Evolutionary conservation across 2,888 invertebrate genomes (phyloP), one percentile per base, ranked within the genome.

Genomic region (Gymnosoma rotundatum): DNA sequence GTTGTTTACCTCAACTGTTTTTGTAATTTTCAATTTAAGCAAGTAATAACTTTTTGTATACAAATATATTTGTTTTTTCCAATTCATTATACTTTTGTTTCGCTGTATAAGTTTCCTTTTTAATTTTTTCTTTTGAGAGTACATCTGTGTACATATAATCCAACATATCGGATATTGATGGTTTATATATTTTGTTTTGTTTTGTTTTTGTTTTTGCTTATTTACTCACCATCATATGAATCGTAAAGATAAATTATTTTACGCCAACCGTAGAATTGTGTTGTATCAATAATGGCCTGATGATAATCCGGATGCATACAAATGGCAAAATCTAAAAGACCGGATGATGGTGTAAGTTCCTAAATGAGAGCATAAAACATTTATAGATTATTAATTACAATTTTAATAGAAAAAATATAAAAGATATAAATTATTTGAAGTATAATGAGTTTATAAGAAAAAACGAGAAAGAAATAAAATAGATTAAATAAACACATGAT

Each of bases 241-340:
- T 96, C 95, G 92, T 96, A 96, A 87, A 96, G 93, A 93, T 96
- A 96, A 91, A 96, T 95, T 89, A 96, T 94, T 91, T 95, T 94
- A 88, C 94, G 94, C 96, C 96, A 97, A 82, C 94, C 96, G 92
- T 99, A 99, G 93, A 97, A 96, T 86, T 96, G 94, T 89, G 99
- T 97, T 80, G 98, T 96, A 93, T 98, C 98, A 88, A 98, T 96
- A 90, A 99, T 96, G 80, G 99, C 98, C 90, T 96, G 96, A 92
- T 98, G 97, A 93, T 98, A 98, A 93, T 98, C 97, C 52, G 99
- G 99, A 86, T 98, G 94, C 96, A 99, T 96, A 92, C 97, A 97
- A 89, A 98, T 96, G 72, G 97, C 98, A 91, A 96, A 97, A 93
- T 97, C 97, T 89, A 97, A 94, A 88, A 96, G 94, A n/a, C 97